A percentile compares a stretch with the other conserved stretches of the same genome.
phyloP scores from a whole-genome alignment of 2,113 vertebrate genomes.

The Rhinoptilus africanus region DNA sequence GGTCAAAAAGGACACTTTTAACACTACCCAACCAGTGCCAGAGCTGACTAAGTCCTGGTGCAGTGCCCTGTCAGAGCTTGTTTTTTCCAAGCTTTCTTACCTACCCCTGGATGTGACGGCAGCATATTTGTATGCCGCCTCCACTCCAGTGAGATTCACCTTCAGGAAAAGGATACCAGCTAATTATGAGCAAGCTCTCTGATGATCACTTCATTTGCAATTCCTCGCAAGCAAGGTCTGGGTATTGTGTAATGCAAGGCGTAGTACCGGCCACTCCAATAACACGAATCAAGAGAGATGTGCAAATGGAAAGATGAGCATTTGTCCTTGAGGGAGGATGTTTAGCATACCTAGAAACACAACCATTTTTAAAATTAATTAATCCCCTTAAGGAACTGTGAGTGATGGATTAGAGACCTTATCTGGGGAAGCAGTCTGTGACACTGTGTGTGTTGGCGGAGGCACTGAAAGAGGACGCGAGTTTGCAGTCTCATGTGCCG shows the following conservation, averaged over 20 bases:
- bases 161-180: slow-evolving; percentile 9
- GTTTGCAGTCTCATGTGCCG: slow-evolving; percentile 1
- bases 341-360: slow-evolving; percentile 60
- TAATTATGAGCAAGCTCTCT: not conserved
- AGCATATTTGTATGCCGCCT: not conserved
- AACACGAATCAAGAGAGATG: slow-evolving; percentile 4
- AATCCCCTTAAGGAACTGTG: slow-evolving; percentile 64
- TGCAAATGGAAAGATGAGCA: slow-evolving; percentile 29
- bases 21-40: not conserved
- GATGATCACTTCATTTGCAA: slow-evolving; percentile 18
- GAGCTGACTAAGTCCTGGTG: not conserved
- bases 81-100: not conserved
- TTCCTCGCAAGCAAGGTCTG: not conserved
- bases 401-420: slow-evolving; percentile 71
- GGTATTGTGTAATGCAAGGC: not conserved
- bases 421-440: slow-evolving; percentile 63
- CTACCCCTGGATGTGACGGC: accelerated
- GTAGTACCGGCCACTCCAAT: not conserved
- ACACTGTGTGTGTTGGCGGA: slow-evolving; percentile 3
- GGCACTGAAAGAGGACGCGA: slow-evolving; percentile 22
- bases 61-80: not conserved
- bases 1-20: not conserved
- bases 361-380: slow-evolving; percentile 69
- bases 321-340: slow-evolving; percentile 61
- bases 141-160: not conserved